Percentiles rank a stretch among this genome's conserved stretches.
phyloP scores from a whole-genome alignment of 1,140 invertebrate genomes.

The Platorchestia sp. region DNA sequence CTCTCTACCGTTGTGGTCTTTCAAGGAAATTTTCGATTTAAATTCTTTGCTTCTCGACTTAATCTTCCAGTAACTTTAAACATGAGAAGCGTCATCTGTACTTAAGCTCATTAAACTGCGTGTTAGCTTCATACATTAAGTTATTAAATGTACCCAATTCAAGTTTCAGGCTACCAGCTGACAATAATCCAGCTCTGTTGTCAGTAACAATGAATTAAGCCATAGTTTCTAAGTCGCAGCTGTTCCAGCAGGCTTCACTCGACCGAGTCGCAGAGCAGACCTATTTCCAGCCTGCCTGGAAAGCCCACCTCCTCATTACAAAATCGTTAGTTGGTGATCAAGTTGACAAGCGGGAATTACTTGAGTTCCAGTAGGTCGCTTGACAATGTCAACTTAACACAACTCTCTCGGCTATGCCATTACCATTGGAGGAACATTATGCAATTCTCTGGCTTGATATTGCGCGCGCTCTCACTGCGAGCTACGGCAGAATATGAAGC shows the following conservation, averaged over 20 bases:
- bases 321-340: not conserved
- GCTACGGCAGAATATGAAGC: not conserved
- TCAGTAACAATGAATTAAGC: not conserved
- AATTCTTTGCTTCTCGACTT: too few species aligned
- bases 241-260: not conserved
- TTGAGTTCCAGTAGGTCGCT: not conserved
- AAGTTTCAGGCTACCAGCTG: too few species aligned
- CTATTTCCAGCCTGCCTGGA: not conserved
- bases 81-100: too few species aligned
- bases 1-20: too few species aligned
- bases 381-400: not conserved
- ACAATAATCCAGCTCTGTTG: too few species aligned
- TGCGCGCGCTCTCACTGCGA: too few species aligned
- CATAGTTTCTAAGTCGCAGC: not conserved
- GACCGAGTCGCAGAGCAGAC: not conserved
- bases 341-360: not conserved
- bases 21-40: too few species aligned
- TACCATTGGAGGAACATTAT: not conserved
- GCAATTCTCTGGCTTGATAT: not conserved
- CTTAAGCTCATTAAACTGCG: too few species aligned
- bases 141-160: too few species aligned
- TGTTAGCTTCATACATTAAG: too few species aligned
- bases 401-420: not conserved
- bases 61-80: too few species aligned
- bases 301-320: not conserved